Conservation (phyloP, 2,888 invertebrate species). For the Mylabris sibirica region DNA sequence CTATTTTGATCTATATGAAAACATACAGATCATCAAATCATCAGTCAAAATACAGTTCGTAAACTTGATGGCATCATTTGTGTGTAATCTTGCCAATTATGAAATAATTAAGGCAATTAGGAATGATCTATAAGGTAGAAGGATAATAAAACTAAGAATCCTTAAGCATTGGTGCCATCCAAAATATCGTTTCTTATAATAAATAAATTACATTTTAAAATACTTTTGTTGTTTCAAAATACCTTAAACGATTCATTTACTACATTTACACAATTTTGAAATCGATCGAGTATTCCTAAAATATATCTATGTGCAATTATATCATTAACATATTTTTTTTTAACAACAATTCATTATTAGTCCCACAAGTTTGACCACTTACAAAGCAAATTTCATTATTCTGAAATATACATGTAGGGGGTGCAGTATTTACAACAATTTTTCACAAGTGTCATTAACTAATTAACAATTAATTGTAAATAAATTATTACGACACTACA, state of each 20-base stretch:
- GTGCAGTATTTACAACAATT: constrained; percentile 47
- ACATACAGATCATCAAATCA: constrained; percentile 42
- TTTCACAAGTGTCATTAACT: constrained; percentile 39
- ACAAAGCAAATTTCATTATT: constrained; percentile 14
- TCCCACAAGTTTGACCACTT: constrained; percentile 12
- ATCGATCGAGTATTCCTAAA: constrained; percentile 24
- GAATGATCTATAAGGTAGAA: not conserved
- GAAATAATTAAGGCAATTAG: not conserved
- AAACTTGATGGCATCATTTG: constrained; percentile 47
- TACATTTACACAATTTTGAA: constrained; percentile 14
- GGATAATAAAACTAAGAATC: not conserved
- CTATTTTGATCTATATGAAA: constrained; percentile 53
- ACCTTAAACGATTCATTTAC: constrained; percentile 33
- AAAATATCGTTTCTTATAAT: constrained; percentile 48
- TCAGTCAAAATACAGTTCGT: constrained; percentile 51
- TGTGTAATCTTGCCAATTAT: constrained; percentile 37
- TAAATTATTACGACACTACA: constrained; percentile 34
- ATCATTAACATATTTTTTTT: not conserved
- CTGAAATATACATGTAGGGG: constrained; percentile 22
- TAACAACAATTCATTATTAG: constrained; percentile 5
- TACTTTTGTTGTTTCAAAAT: constrained; percentile 33
- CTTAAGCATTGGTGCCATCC: constrained; percentile 44
- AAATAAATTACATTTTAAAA: constrained; percentile 48
- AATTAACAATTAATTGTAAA: constrained; percentile 18
- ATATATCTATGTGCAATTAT: constrained; percentile 7